Percentiles rank a stretch among this genome's conserved stretches.
Evolutionary conservation across 2,113 vertebrate genomes (phyloP).

Genomic region (western clawed frog (Xenopus tropicalis)): UCB_Xtro_10.0 CM004443.2:136428501-136429000

Average conservation of each 20-base stretch:
- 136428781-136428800: background rate
- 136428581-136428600: no score
- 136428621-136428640: background rate
- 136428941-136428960: conserved; percentile 29
- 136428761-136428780: conserved; percentile 2
- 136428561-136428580: no score
- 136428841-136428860: conserved; percentile 17
- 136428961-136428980: conserved; percentile 37
- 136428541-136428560: no score
- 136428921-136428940: conserved; percentile 30
- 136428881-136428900: conserved; percentile 10
- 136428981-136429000: conserved; percentile 43
- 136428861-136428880: conserved; percentile 17
- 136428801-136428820: background rate
- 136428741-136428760: conserved; percentile 4
- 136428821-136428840: conserved; percentile 26
- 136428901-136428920: conserved; percentile 12
- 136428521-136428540: no score
- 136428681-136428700: background rate
- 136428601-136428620: no score
- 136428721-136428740: conserved; percentile 2
- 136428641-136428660: background rate
- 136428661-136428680: background rate
- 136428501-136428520: no score
- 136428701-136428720: background rate